Evolutionary conservation across 2,888 invertebrate species (phyloP), one percentile per base, ranked within the genome.

Genomic region (Diachrysia chrysitis): DNA sequence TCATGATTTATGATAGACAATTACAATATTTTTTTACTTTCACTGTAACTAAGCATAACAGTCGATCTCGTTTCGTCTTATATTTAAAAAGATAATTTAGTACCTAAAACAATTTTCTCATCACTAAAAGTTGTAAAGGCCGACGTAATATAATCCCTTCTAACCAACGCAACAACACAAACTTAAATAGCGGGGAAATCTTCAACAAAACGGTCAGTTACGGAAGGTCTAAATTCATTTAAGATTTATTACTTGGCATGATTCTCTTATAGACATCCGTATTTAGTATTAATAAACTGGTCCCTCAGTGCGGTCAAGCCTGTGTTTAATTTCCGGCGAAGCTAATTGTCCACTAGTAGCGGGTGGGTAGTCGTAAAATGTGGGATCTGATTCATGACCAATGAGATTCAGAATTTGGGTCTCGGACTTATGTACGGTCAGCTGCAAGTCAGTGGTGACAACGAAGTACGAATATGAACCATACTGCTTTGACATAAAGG

Each of bases 321-420:
- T 60, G 32, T 42, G 57, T 64, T 69, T 69, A 69, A 64, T 64
- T 54, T 60, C 60, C 57, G 63, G 64, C 59, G 21, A 14, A 10
- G 59, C 54, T 62, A 66, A 62, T 66, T 60, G 63, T 68, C 42
- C 56, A 53, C 57, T 55, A 57, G 60, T 64, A 64, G 63, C 51
- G 53, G 58, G 57, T 58, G 57, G 62, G 58, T 62, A 58, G 32
- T 67, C 53, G 66, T 62, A 65, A 62, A 61, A 62, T 62, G 58
- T 10, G 53, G 58, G 21, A 29, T 54, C 46, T 58, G 56, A 35
- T 35, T 54, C 37, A 54, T 51, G 51, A 35, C 14, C 63, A n/a
- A 51, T 56, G 46, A 48, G 42, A 55, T 32, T n/a, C 35, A 37
- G 32, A 42, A 42, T 42, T 42, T 1, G 42, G 42, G 42, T 42